Conservation (phyloP, 2,113 vertebrate species). For the Mesocricetus auratus region DNA sequence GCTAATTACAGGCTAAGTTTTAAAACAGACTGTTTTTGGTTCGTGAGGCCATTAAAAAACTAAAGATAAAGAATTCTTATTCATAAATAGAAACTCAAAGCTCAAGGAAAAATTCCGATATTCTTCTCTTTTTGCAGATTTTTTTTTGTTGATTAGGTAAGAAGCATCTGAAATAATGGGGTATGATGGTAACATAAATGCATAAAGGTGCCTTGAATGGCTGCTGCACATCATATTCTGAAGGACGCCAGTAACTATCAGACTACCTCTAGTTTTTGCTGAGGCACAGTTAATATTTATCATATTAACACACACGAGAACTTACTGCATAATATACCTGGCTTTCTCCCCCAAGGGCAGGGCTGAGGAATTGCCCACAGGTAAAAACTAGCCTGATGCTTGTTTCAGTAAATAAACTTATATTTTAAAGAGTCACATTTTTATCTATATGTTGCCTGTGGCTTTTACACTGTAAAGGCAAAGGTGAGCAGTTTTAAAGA, state of each 20-base stretch:
- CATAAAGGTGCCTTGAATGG: constrained; percentile 36
- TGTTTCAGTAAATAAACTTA: constrained; percentile 25
- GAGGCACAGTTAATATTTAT: constrained; percentile 19
- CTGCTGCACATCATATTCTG: not conserved
- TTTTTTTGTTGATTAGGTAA: constrained; percentile 18
- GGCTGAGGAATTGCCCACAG: not conserved
- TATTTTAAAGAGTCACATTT: not conserved
- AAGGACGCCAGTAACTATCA: not conserved
- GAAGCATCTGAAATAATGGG: constrained; percentile 19
- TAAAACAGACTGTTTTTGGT: constrained; percentile 61
- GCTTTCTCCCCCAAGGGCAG: not conserved
- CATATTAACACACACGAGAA: not conserved
- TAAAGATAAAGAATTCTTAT: constrained; percentile 17
- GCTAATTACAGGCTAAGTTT: constrained; percentile 48
- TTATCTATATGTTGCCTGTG: not conserved
- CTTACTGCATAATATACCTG: not conserved
- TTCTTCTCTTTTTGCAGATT: constrained; percentile 35
- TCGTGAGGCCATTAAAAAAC: constrained; percentile 40
- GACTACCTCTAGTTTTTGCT: not conserved
- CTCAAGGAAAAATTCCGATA: constrained; percentile 48
- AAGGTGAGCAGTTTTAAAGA: not conserved
- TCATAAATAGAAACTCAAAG: constrained; percentile 50
- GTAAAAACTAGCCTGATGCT: not conserved
- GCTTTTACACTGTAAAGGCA: not conserved
- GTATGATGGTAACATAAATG: not conserved